phyloP scores from a whole-genome alignment of 2,113 vertebrate genomes.

The Coptodon bakossiorum region DNA sequence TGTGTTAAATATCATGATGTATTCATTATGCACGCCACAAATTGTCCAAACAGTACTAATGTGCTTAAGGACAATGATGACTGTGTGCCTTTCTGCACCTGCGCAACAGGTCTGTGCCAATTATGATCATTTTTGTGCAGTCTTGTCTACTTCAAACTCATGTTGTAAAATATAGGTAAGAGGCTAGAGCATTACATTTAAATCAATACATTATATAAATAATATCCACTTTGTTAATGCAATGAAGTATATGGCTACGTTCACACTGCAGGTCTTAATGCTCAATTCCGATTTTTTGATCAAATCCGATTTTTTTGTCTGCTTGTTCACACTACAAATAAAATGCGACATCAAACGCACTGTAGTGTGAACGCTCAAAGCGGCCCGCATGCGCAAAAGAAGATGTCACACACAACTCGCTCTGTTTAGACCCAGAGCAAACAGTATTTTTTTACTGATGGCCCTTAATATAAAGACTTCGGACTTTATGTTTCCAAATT shows the following conservation, averaged over 20 bases:
- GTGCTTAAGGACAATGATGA: background rate
- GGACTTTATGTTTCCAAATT: too few species aligned
- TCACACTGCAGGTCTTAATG: too few species aligned
- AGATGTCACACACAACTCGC: too few species aligned
- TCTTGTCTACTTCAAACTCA: background rate
- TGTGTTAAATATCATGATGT: background rate
- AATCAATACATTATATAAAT: background rate
- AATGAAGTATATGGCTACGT: background rate
- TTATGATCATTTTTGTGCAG: background rate
- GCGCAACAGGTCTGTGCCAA: background rate
- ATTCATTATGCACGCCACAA: background rate
- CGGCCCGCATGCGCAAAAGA: too few species aligned
- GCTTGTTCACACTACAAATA: too few species aligned
- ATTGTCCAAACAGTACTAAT: background rate
- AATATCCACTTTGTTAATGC: background rate
- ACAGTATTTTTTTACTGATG: too few species aligned
- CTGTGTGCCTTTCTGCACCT: background rate
- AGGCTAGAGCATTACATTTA: background rate
- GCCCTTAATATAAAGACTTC: too few species aligned
- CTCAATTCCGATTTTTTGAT: too few species aligned
- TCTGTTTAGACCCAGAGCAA: too few species aligned
- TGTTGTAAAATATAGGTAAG: background rate
- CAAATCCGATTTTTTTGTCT: too few species aligned
- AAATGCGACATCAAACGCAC: too few species aligned
- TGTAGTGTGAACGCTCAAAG: too few species aligned